Percentiles rank a stretch among this genome's conserved stretches.
Evolutionary conservation across 2,888 invertebrate genomes (phyloP).

Genomic region (Drosophila infuscata): DNA sequence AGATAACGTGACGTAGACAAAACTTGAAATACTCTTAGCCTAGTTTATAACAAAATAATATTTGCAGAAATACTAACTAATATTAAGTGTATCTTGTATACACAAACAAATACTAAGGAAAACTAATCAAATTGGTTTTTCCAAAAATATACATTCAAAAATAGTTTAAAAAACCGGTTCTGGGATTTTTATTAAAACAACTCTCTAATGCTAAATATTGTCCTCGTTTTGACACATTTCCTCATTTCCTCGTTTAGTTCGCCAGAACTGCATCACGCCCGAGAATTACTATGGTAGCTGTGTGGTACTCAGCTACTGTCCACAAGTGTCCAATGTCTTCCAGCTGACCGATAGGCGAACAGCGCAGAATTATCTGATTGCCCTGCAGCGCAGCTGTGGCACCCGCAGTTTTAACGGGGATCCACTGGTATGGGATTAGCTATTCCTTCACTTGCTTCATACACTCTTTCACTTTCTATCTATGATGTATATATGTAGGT

Average conservation of each 20-base stretch:
- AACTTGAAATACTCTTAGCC: constrained; percentile 13
- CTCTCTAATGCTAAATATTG: neutral
- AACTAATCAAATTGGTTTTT: neutral
- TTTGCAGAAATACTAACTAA: neutral
- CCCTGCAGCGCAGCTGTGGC: constrained; percentile 81
- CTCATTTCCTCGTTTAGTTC: constrained; percentile 32
- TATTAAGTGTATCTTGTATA: neutral
- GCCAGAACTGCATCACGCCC: constrained; percentile 81
- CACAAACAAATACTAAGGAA: neutral
- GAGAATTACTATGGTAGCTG: constrained; percentile 82
- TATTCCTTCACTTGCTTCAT: constrained; percentile 1
- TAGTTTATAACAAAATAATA: neutral
- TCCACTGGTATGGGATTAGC: constrained; percentile 77
- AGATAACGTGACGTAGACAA: neutral
- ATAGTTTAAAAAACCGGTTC: neutral
- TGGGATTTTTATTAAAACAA: neutral
- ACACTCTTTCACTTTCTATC: constrained; percentile 4
- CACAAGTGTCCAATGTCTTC: constrained; percentile 78
- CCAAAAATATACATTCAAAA: neutral
- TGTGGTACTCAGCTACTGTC: constrained; percentile 78
- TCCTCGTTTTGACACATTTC: neutral
- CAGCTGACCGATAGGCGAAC: constrained; percentile 62
- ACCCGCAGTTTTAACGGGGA: constrained; percentile 79
- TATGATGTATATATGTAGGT: constrained; percentile 60
- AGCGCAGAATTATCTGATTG: constrained; percentile 77